Conservation (phyloP, 2,797 vertebrate genomes). For the Dryobates pubescens region DNA sequence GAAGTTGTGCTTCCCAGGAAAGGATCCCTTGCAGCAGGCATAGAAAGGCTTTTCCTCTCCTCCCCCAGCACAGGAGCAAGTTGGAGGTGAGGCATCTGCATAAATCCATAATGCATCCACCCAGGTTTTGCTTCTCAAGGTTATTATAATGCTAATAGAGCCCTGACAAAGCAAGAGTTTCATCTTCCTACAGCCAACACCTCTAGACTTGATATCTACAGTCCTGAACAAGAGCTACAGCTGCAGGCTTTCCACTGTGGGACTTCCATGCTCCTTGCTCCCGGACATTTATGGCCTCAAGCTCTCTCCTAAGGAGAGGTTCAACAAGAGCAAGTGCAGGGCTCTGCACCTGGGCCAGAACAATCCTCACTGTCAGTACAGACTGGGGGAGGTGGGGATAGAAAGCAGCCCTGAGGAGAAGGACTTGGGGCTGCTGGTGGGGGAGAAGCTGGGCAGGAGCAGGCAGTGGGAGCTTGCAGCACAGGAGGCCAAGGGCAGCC, state of each 20-base stretch:
- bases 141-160: constrained; percentile 63
- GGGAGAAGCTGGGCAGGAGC: too few relatives aligned
- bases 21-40: constrained; percentile 21
- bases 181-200: constrained; percentile 41
- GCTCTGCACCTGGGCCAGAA: too few relatives aligned
- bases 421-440: too few relatives aligned
- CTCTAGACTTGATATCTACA: constrained; percentile 53
- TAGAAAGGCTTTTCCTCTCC: constrained; percentile 1
- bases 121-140: constrained; percentile 26
- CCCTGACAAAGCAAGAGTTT: constrained; percentile 49
- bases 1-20: not conserved
- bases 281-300: not conserved
- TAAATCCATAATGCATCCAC: constrained; percentile 69
- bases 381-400: too few relatives aligned
- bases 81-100: constrained; percentile 62
- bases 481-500: too few relatives aligned
- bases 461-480: too few relatives aligned
- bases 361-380: too few relatives aligned
- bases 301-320: not conserved
- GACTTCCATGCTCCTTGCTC: constrained; percentile 46
- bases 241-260: constrained; percentile 21
- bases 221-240: constrained; percentile 30
- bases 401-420: too few relatives aligned
- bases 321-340: too few relatives aligned
- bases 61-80: not conserved